Conservation (phyloP, 2,797 vertebrate species). For the Luscinia luscinia region DNA sequence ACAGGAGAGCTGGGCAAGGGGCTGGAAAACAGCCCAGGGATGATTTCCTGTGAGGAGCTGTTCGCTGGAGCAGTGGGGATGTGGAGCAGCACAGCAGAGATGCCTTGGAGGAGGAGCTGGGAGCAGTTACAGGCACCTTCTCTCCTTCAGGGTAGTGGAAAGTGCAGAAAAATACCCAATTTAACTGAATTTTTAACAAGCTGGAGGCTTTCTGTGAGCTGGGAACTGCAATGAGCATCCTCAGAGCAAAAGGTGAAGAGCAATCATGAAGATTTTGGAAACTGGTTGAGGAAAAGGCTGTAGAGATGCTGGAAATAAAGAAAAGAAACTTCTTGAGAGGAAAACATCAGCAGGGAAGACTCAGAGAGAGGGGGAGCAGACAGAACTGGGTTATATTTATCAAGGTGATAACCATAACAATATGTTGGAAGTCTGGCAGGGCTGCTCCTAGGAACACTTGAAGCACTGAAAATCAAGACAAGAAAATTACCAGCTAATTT, state of each 20-base stretch:
- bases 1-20: background rate
- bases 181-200: background rate
- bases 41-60: background rate
- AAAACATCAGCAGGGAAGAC: background rate
- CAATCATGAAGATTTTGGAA: background rate
- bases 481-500: slow-evolving; percentile 29
- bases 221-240: background rate
- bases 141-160: background rate
- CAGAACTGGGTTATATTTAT: slow-evolving; percentile 34
- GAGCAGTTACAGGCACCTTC: background rate
- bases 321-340: background rate
- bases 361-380: background rate
- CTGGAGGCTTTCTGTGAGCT: background rate
- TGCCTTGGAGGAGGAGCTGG: background rate
- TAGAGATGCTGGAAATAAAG: slow-evolving; percentile 13
- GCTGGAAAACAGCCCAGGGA: background rate
- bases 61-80: no score
- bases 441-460: background rate
- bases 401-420: slow-evolving; percentile 53
- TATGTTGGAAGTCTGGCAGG: slow-evolving; percentile 26
- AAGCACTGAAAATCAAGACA: slow-evolving; percentile 16
- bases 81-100: background rate
- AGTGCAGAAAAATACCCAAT: background rate
- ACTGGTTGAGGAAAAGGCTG: background rate
- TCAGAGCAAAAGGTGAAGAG: background rate